phyloP scores from a whole-genome alignment of 2,888 invertebrate genomes.

The Aphelenchoides bicaudatus region DNA sequence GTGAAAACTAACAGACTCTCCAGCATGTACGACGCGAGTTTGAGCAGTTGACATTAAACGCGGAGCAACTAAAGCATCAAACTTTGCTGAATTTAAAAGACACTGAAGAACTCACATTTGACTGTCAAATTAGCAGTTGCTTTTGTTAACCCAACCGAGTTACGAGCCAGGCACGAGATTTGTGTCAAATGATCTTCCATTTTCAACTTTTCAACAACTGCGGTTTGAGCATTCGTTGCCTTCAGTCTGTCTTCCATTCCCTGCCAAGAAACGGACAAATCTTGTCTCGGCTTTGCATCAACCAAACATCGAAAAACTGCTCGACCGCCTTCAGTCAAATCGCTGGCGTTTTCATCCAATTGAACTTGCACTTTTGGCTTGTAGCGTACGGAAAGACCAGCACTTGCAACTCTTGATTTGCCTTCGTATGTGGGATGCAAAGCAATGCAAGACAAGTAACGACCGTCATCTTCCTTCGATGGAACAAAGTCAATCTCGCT shows the following conservation, averaged over 20 bases:
- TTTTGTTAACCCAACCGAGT: slow-evolving; percentile 44
- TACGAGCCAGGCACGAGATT: slow-evolving; percentile 45
- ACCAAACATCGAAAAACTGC: slow-evolving; percentile 50
- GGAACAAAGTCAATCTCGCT: slow-evolving; percentile 22
- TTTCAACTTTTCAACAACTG: slow-evolving; percentile 45
- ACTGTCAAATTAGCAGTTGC: slow-evolving; percentile 44
- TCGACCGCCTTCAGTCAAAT: slow-evolving; percentile 45
- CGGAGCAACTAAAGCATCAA: too few species aligned
- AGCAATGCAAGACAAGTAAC: slow-evolving; percentile 37
- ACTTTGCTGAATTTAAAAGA: slow-evolving; percentile 1
- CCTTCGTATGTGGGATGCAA: slow-evolving; percentile 42
- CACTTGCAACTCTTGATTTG: slow-evolving; percentile 35
- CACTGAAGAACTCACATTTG: slow-evolving; percentile 45
- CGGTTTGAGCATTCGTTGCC: slow-evolving; percentile 24
- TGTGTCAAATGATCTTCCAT: slow-evolving; percentile 52
- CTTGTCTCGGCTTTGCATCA: slow-evolving; percentile 52
- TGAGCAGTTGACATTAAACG: slow-evolving; percentile 49
- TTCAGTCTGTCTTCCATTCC: slow-evolving; percentile 34
- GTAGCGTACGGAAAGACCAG: slow-evolving; percentile 45
- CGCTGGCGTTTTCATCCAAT: slow-evolving; percentile 36
- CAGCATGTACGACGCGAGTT: slow-evolving; percentile 49
- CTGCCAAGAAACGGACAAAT: slow-evolving; percentile 46
- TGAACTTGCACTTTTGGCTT: slow-evolving; percentile 49
- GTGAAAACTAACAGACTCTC: slow-evolving; percentile 46
- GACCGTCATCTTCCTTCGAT: slow-evolving; percentile 27